Conservation (phyloP, 2,797 vertebrate genomes). For the Bradypodion ventrale region DNA sequence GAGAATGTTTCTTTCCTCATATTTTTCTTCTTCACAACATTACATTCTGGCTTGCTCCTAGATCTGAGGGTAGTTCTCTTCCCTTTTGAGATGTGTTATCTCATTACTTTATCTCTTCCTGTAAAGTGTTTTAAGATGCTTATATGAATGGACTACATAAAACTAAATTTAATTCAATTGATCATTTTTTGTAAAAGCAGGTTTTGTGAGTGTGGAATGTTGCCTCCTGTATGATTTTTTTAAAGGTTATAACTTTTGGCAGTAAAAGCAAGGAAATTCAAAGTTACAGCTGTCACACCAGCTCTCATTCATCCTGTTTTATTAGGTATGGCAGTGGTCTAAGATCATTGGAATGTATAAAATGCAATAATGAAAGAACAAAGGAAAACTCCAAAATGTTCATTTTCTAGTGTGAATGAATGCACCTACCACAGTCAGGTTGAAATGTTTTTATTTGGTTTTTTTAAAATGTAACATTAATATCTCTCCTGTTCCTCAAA, state of each 20-base stretch:
- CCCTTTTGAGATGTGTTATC: constrained; percentile 5
- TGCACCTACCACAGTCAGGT: background rate
- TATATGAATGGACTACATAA: constrained; percentile 24
- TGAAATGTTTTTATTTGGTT: background rate
- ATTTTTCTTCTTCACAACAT: constrained; percentile 27
- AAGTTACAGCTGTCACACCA: background rate
- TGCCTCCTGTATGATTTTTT: constrained; percentile 13
- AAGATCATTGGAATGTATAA: constrained; percentile 14
- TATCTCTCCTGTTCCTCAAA: background rate
- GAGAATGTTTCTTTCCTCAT: constrained; percentile 23
- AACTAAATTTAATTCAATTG: constrained; percentile 46
- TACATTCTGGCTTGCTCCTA: constrained; percentile 2
- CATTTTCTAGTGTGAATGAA: background rate
- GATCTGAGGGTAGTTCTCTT: background rate
- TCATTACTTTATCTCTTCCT: constrained; percentile 42
- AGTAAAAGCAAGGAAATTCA: constrained; percentile 22
- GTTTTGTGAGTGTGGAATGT: constrained; percentile 13
- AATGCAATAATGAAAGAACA: background rate
- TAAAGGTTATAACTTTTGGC: constrained; percentile 19
- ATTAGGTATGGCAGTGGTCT: background rate
- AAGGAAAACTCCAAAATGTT: background rate
- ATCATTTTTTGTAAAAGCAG: constrained; percentile 23
- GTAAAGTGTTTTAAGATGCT: constrained; percentile 34
- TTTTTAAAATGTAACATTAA: background rate
- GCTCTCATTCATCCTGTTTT: constrained; percentile 6